These are phyloP conservation scores for Zonitis immaculata DNA, from an alignment of 2,888 invertebrate genomes.

Conservation along the genomic window DNA sequence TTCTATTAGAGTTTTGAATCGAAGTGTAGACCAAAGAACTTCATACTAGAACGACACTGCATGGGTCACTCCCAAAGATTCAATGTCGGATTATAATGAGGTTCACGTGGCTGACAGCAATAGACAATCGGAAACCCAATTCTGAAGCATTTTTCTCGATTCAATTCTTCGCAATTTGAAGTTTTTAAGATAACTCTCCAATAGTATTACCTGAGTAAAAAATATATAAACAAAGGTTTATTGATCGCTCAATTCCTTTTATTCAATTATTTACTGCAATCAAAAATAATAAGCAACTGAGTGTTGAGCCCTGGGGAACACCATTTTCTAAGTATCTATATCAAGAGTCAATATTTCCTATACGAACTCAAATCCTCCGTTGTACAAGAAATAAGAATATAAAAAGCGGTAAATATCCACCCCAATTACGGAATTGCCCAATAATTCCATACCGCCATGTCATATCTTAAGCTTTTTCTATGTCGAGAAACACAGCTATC, in stretches of 20 bases:
- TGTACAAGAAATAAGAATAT: too few species aligned
- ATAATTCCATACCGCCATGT: neutral
- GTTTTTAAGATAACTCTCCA: too few species aligned
- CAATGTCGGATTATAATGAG: neutral
- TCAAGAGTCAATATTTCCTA: too few species aligned
- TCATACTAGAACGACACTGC: neutral
- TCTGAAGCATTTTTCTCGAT: neutral
- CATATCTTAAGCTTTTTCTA: constrained; percentile 17
- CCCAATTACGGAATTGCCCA: neutral
- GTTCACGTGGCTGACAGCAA: neutral
- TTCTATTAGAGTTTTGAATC: neutral
- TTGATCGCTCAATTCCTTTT: neutral
- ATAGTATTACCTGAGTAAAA: neutral
- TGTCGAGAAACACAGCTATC: constrained; percentile 16
- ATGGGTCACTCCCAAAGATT: neutral
- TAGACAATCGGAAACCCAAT: neutral
- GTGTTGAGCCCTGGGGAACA: too few species aligned
- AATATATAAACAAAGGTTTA: neutral
- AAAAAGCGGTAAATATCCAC: too few species aligned
- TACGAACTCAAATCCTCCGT: too few species aligned
- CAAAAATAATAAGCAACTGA: too few species aligned
- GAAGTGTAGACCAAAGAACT: neutral
- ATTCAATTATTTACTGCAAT: too few species aligned
- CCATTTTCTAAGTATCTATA: too few species aligned
- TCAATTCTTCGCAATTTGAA: neutral